These are phyloP conservation scores for Acanthacorydalis orientalis DNA, from an alignment of 2,888 invertebrate genomes.

Conservation along the genomic window DNA sequence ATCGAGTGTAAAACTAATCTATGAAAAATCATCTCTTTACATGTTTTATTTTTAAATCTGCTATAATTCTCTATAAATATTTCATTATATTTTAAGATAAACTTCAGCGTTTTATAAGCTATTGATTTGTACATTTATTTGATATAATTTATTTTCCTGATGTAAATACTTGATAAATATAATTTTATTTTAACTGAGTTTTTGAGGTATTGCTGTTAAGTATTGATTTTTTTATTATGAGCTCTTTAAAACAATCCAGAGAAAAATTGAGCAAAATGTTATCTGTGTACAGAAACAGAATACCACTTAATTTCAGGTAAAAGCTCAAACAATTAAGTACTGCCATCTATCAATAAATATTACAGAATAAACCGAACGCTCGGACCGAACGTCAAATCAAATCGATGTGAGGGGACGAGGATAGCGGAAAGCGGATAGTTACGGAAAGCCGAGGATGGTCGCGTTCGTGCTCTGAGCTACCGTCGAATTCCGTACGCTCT, in stretches of 20 bases:
- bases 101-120: neutral
- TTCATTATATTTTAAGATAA: neutral
- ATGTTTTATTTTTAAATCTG: neutral
- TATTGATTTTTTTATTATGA: neutral
- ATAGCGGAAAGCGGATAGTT: too few relatives aligned
- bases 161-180: conserved; percentile 14
- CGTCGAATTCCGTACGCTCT: neutral
- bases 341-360: neutral
- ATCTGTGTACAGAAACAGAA: neutral
- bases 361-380: neutral
- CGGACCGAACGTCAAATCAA: neutral
- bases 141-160: conserved; percentile 8
- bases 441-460: neutral
- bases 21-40: neutral
- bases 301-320: neutral
- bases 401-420: neutral
- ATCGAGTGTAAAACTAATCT: neutral
- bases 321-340: neutral
- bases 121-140: conserved; percentile 5
- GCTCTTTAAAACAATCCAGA: neutral
- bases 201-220: conserved; percentile 28
- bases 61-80: conserved; percentile 1
- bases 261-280: conserved; percentile 2
- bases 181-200: conserved; percentile 26
- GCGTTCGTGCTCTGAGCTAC: neutral